Evolutionary conservation across 1,140 invertebrate species (phyloP).

Genomic region (Neuroterus valhalla): DNA sequence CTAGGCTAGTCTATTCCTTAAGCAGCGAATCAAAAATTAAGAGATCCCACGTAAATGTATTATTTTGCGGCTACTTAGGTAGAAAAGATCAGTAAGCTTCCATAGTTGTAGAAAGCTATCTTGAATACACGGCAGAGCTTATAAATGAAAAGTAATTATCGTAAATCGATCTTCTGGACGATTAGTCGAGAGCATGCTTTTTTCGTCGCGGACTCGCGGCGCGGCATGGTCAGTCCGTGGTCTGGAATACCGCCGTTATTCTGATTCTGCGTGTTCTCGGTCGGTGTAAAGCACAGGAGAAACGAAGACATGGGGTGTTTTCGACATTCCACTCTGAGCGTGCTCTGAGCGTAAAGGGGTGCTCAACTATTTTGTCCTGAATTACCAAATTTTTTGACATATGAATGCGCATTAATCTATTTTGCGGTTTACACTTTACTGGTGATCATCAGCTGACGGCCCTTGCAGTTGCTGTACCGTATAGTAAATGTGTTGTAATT

Average conservation of each 20-base stretch:
- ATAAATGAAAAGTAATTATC: slow-evolving; percentile 51
- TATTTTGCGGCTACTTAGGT: not conserved
- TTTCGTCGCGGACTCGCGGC: slow-evolving; percentile 34
- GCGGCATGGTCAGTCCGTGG: slow-evolving; percentile 29
- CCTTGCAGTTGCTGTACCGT: too few species aligned
- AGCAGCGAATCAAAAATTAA: not conserved
- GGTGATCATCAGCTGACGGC: too few species aligned
- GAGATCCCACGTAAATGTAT: not conserved
- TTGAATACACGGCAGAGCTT: slow-evolving; percentile 40
- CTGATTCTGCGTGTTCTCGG: slow-evolving; percentile 36
- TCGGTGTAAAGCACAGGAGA: slow-evolving; percentile 19
- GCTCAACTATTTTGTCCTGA: too few species aligned
- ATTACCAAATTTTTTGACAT: too few species aligned
- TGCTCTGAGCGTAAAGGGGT: too few species aligned
- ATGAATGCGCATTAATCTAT: too few species aligned
- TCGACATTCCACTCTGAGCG: too few species aligned
- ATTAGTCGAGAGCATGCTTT: slow-evolving; percentile 40
- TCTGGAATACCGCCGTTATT: slow-evolving; percentile 52
- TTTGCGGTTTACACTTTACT: too few species aligned
- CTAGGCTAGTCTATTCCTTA: not conserved
- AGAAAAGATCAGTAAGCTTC: slow-evolving; percentile 19
- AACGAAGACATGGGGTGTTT: too few species aligned
- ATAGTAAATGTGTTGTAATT: too few species aligned
- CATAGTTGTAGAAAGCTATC: slow-evolving; percentile 29
- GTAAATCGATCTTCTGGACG: slow-evolving; percentile 44